Percentiles rank a stretch among this genome's conserved stretches.
These are phyloP conservation scores for Gobio gobio DNA, from an alignment of 2,113 vertebrate species.

Conservation along the genomic window DNA sequence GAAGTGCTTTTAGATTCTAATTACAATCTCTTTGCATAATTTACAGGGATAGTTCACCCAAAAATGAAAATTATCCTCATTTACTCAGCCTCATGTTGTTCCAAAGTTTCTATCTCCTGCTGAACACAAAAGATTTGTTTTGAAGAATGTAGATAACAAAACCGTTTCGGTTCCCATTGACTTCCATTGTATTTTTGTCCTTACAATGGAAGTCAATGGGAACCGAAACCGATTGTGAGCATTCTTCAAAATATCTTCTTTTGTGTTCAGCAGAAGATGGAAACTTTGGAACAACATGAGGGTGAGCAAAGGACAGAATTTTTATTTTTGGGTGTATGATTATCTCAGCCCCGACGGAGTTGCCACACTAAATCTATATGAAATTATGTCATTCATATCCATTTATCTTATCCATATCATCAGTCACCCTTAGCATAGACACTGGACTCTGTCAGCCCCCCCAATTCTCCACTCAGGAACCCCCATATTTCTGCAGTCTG, in stretches of 20 bases:
- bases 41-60: neutral
- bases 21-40: neutral
- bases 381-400: neutral
- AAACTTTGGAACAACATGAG: neutral
- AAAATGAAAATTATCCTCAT: neutral
- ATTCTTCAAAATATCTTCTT: neutral
- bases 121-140: neutral
- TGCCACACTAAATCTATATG: neutral
- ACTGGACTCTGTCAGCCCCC: neutral
- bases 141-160: neutral
- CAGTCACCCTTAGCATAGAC: neutral
- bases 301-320: neutral
- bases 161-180: neutral
- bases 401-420: neutral
- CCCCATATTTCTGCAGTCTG: conserved; percentile 17
- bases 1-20: neutral
- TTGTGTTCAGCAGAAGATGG: neutral
- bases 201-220: neutral
- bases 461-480: neutral
- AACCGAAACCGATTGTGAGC: neutral
- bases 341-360: neutral
- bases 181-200: neutral
- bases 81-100: neutral
- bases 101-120: neutral
- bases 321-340: neutral